Conservation (phyloP, 2,888 invertebrate genomes). For the Oithona nana region DNA sequence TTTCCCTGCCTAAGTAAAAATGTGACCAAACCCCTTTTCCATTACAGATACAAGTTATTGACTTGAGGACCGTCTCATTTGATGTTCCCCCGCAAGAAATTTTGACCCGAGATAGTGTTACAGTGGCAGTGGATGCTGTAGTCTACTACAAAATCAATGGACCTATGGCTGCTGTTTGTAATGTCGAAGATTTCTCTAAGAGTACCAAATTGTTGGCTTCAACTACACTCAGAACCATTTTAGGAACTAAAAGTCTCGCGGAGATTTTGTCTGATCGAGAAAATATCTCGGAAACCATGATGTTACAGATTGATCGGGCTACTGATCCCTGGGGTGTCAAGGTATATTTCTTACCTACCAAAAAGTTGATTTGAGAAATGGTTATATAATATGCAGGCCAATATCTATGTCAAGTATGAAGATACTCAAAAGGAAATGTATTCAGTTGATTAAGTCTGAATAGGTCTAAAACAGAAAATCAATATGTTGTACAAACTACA, state of each 20-base stretch:
- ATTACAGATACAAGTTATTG: background rate
- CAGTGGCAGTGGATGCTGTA: conserved; percentile 10
- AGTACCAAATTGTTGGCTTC: conserved; percentile 9
- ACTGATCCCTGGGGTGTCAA: conserved; percentile 12
- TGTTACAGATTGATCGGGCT: background rate
- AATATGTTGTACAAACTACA: too few species aligned
- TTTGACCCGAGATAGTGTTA: conserved; percentile 10
- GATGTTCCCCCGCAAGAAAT: conserved; percentile 14
- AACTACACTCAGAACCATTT: conserved; percentile 4
- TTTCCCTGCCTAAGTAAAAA: too few species aligned
- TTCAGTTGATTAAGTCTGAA: too few species aligned
- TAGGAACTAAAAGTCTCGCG: conserved; percentile 7
- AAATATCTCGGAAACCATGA: background rate
- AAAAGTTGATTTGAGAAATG: too few species aligned
- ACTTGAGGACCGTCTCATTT: conserved; percentile 5
- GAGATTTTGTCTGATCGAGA: conserved; percentile 10
- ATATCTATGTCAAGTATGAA: background rate
- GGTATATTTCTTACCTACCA: background rate
- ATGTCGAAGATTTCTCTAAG: background rate
- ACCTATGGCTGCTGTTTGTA: conserved; percentile 11
- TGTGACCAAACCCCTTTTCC: background rate
- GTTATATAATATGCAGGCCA: too few species aligned
- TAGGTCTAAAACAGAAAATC: too few species aligned
- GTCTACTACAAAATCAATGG: conserved; percentile 5
- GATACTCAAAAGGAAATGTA: background rate